Evolutionary conservation across 2,888 invertebrate species (phyloP), one percentile per base, ranked within the genome.

Genomic region (Heliconius cydno): DNA sequence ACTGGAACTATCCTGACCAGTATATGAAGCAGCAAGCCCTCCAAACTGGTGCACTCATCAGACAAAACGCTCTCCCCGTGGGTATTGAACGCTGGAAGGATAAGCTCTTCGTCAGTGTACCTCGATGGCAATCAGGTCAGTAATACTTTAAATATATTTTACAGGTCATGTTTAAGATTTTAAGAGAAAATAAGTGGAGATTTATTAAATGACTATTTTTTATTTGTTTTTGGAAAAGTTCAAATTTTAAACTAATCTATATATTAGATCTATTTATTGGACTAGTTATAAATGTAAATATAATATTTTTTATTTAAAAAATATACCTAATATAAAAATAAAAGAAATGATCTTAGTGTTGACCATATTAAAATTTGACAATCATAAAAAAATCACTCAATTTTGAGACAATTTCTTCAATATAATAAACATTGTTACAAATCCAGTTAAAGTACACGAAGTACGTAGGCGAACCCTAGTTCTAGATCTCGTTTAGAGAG

Each of bases 81-180:
- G 98, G 98, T 30, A 96, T 98, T 46, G 98, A 98, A 89, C 94
- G 97, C 80, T 98, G 97, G 96, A 95, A 95, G 82, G 96, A 97
- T 87, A 98, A 97, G 85, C 94, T 98, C n/a, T 98, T 98, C 89
- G 96, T 98, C 38, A 96, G 96, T 15, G 97, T 98, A 3, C 98
- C 98, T 0, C 95, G 98, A 86, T 98, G 98, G 98, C 95, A 95
- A 83, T 92, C 96, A 90, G 98, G 98, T 98, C 88, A 94, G 95
- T 90, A 38, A 25, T 68, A 66, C 46, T 80, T 41, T 65, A 13
- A 65, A 65, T 65, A 65, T 25, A 63, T 65, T 25, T 63, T 0
- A 25, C 0, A 15, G 4, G n/a, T 63, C n/a, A 63, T 63, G 5
- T 63, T 28, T 13, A 63, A 2, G 12, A 25, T 15, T 63, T 63